These are phyloP conservation scores for Chesias legatella DNA, from an alignment of 2,888 invertebrate species.

Conservation along the genomic window DNA sequence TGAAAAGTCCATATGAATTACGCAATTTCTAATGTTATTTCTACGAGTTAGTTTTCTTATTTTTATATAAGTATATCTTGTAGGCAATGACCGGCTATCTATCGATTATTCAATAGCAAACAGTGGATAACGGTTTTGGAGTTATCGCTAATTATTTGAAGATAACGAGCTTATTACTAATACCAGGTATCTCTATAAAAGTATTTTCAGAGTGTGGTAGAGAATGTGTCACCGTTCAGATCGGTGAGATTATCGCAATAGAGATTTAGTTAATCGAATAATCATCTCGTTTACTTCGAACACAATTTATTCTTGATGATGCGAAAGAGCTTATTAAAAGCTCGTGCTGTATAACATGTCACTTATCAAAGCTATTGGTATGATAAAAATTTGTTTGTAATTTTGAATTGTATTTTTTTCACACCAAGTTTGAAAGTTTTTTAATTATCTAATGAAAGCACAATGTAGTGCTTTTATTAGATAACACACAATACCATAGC, in stretches of 20 bases:
- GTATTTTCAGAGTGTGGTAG: slow-evolving; percentile 2
- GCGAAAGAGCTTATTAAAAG: too few relatives aligned
- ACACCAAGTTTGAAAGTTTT: too few relatives aligned
- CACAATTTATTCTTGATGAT: too few relatives aligned
- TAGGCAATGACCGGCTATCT: slow-evolving; percentile 74
- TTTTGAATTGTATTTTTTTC: too few relatives aligned
- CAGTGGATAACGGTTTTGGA: slow-evolving; percentile 70
- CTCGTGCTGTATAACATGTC: too few relatives aligned
- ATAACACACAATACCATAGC: too few relatives aligned
- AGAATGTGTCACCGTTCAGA: background rate
- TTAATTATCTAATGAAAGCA: too few relatives aligned
- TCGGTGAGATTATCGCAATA: background rate
- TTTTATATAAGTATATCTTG: slow-evolving; percentile 20
- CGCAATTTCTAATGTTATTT: slow-evolving; percentile 8
- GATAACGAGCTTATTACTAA: slow-evolving; percentile 71
- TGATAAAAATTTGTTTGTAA: too few relatives aligned
- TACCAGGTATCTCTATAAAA: slow-evolving; percentile 29
- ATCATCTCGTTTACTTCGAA: too few relatives aligned
- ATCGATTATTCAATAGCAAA: slow-evolving; percentile 80
- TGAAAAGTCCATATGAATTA: too few relatives aligned
- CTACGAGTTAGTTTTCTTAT: slow-evolving; percentile 19
- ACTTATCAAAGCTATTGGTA: too few relatives aligned
- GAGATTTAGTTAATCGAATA: background rate
- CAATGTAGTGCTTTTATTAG: too few relatives aligned
- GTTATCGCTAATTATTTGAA: slow-evolving; percentile 76